Conservation (phyloP, 1,140 invertebrate genomes). For the Pygmarrhopalites habei region DNA sequence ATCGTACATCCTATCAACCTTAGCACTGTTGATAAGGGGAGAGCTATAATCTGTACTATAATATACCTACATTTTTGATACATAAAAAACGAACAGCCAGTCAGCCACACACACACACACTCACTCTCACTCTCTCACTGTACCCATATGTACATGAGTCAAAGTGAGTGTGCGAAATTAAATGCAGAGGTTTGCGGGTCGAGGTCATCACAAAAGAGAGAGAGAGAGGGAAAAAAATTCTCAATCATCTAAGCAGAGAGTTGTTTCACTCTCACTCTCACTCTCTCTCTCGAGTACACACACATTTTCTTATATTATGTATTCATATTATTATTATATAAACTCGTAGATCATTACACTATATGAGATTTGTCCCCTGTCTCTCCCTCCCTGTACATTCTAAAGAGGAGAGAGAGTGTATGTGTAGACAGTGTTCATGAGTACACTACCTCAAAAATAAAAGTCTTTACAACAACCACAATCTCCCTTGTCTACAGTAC, state of each 20-base stretch:
- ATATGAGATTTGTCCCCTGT: not conserved
- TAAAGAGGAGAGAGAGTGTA: not conserved
- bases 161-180: slow-evolving; percentile 1
- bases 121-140: not conserved
- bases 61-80: too few species aligned
- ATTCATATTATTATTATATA: not conserved
- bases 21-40: too few species aligned
- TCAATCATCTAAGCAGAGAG: slow-evolving; percentile 6
- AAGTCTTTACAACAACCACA: too few species aligned
- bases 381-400: not conserved
- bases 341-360: not conserved
- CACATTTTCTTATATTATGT: not conserved
- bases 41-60: too few species aligned
- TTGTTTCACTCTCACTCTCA: not conserved
- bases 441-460: not conserved
- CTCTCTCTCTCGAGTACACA: slow-evolving; percentile 1
- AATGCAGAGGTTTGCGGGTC: slow-evolving; percentile 29
- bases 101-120: not conserved
- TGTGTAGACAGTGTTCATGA: not conserved
- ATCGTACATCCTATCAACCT: too few species aligned
- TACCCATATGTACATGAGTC: not conserved
- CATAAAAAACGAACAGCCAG: too few species aligned
- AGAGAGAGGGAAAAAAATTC: too few species aligned
- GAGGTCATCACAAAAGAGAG: slow-evolving; percentile 27
- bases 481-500: too few species aligned